These are phyloP conservation scores for Fulmarus glacialis DNA, from an alignment of 2,113 vertebrate genomes.

Conservation along the genomic window DNA sequence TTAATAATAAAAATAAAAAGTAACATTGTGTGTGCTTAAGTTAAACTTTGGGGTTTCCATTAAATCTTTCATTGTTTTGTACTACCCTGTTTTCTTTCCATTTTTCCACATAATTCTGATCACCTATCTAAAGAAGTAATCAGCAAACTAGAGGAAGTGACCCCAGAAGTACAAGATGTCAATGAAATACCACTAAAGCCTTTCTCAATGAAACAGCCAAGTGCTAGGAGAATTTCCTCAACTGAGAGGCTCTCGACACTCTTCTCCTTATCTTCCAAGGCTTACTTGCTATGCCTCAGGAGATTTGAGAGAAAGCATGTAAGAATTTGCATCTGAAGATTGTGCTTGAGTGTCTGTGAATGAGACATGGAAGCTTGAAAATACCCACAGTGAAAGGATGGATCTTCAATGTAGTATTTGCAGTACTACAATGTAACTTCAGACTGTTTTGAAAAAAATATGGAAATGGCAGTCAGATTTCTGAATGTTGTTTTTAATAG, in stretches of 20 bases:
- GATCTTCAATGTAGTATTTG: neutral
- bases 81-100: neutral
- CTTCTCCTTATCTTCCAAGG: neutral
- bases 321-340: neutral
- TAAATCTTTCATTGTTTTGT: neutral
- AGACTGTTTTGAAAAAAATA: neutral
- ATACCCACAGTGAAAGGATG: neutral
- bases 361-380: neutral
- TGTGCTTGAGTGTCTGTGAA: neutral
- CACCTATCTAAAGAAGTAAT: neutral
- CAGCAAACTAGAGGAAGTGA: neutral
- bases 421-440: neutral
- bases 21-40: neutral
- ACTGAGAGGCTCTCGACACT: neutral
- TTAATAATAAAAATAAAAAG: neutral
- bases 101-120: neutral
- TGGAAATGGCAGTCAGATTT: neutral
- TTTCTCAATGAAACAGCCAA: neutral
- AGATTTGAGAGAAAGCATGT: neutral
- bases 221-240: neutral
- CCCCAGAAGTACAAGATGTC: neutral
- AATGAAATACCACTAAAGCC: neutral
- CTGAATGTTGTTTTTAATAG: neutral
- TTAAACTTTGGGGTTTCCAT: neutral
- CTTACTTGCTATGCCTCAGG: neutral